phyloP scores from a whole-genome alignment of 2,888 invertebrate species.

The Eilema depressum region DNA sequence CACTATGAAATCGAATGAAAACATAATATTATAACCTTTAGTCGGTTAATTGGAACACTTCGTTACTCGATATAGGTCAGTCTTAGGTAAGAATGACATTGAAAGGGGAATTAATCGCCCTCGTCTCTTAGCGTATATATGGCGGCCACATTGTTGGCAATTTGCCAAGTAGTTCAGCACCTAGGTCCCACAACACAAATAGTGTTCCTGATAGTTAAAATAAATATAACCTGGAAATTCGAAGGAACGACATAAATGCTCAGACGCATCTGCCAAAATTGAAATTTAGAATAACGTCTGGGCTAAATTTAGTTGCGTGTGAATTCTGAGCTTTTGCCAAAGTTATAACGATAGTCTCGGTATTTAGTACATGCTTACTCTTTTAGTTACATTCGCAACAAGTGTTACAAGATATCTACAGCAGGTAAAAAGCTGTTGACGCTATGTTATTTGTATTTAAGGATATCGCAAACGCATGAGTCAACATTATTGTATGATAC shows the following conservation, averaged over 20 bases:
- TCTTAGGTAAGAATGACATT: constrained; percentile 74
- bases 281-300: constrained; percentile 41
- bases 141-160: constrained; percentile 64
- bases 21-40: constrained; percentile 17
- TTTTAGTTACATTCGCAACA: background rate
- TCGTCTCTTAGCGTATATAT: constrained; percentile 62
- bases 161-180: constrained; percentile 70
- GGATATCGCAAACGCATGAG: no score
- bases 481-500: no score
- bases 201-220: constrained; percentile 42
- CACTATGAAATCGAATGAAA: background rate
- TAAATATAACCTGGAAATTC: constrained; percentile 47
- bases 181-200: constrained; percentile 41
- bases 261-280: constrained; percentile 31
- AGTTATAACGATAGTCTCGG: constrained; percentile 30
- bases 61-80: constrained; percentile 60
- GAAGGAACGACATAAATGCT: constrained; percentile 29
- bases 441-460: no score
- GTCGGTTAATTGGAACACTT: constrained; percentile 34
- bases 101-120: constrained; percentile 62
- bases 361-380: constrained; percentile 32
- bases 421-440: background rate
- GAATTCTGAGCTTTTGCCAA: constrained; percentile 49
- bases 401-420: background rate
- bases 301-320: constrained; percentile 39